Base-by-base conservation (phyloP, 2,888 invertebrate species). In the Leptothorax acervorum region DNA sequence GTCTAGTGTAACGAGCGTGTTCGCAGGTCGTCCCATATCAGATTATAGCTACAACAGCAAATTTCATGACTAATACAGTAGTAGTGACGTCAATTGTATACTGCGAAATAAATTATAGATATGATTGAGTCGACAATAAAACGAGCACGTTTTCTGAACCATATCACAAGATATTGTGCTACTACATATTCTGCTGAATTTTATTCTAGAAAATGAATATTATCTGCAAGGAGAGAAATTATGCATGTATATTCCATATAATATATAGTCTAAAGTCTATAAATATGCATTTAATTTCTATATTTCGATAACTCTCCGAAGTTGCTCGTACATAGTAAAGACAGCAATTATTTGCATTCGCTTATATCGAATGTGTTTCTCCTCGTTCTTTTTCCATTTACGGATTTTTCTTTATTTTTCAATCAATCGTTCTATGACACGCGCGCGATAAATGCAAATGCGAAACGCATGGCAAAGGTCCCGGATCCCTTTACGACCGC, bases 401-500 rank as follows among this genome's bases (percentile, higher is more conserved):
- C 8, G 39, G 39, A 18, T 53, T 57, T 23, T 63, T 57, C 5
- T 55, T 55, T 18, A 55, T 66, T 66, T 55, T 66, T 55, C 28
- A 42, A 68, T 78, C 68, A 31, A 68, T 78, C 55, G 45, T 45
- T 15, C 42, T 8, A 42, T 12, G 78, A 63, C 12, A 48, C 2
- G 23, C n/a, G 42, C 53, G 6, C 15, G 62, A 23, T 15, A 45
- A 71, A 79, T 79, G 60, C 71, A 48, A 57, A 48, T 35, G 28
- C 23, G 28, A 81, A 71, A 48, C 57, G 31, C 57, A 70, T 68
- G 48, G 48, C 66, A 76, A 76, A 76, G 76, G n/a, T 42, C 23
- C 23, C 57, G 60, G 70, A 71, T 57, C 75, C 82, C 85, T 87
- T 88, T 88, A 88, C 84, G 88, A 88, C 83, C 63, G 76, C 68